phyloP scores from a whole-genome alignment of 2,888 invertebrate species.

The Apotomis betuletana region DNA sequence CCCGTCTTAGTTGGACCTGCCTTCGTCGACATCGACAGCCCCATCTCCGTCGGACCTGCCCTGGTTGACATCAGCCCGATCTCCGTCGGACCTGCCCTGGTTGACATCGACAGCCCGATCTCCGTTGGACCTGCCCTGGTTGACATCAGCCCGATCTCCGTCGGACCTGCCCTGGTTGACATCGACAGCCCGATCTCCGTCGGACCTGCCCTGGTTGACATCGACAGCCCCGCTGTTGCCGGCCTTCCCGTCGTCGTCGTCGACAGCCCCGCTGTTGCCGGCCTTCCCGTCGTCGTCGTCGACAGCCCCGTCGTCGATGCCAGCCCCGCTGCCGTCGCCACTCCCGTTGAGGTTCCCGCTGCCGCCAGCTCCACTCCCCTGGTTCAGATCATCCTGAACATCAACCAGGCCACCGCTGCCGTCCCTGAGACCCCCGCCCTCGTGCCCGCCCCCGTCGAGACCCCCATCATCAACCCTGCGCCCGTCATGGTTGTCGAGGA shows the following conservation, averaged over 20 bases:
- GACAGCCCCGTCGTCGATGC: conserved; percentile 22
- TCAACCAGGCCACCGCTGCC: conserved; percentile 47
- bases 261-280: conserved; percentile 1
- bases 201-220: conserved; percentile 8
- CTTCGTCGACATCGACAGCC: conserved; percentile 26
- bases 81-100: conserved; percentile 18
- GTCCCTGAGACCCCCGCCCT: conserved; percentile 43
- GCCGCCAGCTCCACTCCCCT: conserved; percentile 48
- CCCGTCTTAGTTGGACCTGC: conserved; percentile 24
- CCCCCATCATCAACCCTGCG: conserved; percentile 15
- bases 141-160: conserved; percentile 35
- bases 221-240: conserved; percentile 2
- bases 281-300: conserved; percentile 6
- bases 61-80: neutral
- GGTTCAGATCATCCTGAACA: conserved; percentile 58
- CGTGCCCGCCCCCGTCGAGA: conserved; percentile 38
- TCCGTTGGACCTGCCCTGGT: conserved; percentile 16
- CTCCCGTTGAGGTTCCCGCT: conserved; percentile 42
- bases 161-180: conserved; percentile 19
- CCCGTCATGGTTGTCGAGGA: conserved; percentile 36
- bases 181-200: conserved; percentile 11
- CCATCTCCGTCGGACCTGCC: conserved; percentile 22
- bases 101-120: conserved; percentile 33
- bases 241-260: neutral
- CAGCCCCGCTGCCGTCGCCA: conserved; percentile 36